phyloP scores from a whole-genome alignment of 2,888 invertebrate genomes.

The Synergus gifuensis region DNA sequence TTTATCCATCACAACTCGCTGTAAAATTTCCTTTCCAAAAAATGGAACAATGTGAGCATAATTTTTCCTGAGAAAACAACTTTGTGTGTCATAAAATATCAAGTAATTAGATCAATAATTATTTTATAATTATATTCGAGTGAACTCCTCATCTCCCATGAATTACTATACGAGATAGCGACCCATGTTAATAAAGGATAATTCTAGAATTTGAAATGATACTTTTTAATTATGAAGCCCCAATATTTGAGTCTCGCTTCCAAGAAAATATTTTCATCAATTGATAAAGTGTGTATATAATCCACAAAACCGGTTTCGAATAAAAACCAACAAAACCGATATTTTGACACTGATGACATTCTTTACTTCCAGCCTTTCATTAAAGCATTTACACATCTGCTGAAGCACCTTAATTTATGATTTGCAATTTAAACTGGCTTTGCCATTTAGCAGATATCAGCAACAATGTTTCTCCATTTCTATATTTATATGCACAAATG shows the following conservation, averaged over 20 bases:
- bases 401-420: not conserved
- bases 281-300: not conserved
- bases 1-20: not conserved
- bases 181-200: no score
- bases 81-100: not conserved
- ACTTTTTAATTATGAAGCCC: no score
- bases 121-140: no score
- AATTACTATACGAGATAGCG: no score
- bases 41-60: not conserved
- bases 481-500: not conserved
- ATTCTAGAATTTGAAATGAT: no score
- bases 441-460: not conserved
- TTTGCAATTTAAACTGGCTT: not conserved
- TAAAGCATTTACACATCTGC: not conserved
- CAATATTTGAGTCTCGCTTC: no score
- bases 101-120: not conserved
- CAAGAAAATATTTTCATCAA: not conserved
- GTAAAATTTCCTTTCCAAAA: not conserved
- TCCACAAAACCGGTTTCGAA: not conserved
- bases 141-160: no score
- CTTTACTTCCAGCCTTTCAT: not conserved
- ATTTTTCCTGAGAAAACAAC: not conserved
- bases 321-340: not conserved
- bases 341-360: slow-evolving; percentile 22
- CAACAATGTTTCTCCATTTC: slow-evolving; percentile 4